Evolutionary conservation across 92 coral and sea anemone genomes (phyloP).

Genomic region (Umimayanthus kanabou): DNA sequence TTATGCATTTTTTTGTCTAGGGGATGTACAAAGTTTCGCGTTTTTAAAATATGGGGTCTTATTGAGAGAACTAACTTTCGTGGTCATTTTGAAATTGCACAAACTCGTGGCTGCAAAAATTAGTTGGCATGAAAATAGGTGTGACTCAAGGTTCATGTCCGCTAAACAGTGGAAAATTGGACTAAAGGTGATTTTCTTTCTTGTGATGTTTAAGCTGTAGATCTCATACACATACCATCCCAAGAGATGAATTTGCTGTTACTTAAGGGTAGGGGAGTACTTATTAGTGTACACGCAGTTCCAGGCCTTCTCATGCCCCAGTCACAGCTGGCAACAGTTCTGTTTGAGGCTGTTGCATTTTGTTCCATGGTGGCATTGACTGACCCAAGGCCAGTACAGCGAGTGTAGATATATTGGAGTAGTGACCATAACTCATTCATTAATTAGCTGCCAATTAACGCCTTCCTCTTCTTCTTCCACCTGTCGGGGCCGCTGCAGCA

Average conservation of each 20-base stretch:
- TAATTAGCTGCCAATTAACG: neutral
- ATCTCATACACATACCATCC: too few species aligned
- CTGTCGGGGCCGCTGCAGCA: slow-evolving; percentile 19
- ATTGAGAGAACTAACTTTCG: neutral
- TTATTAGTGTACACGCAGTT: neutral
- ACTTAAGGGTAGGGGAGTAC: neutral
- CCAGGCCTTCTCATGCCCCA: neutral
- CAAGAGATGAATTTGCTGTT: neutral
- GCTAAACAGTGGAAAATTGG: neutral
- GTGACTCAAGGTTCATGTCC: neutral
- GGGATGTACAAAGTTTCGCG: neutral
- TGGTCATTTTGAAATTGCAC: neutral
- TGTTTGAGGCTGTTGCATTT: neutral
- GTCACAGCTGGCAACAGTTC: slow-evolving; percentile 1
- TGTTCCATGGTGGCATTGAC: neutral
- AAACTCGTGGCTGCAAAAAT: neutral
- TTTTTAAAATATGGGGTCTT: neutral
- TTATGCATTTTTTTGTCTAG: neutral
- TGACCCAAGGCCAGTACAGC: slow-evolving; percentile 13
- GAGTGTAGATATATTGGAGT: slow-evolving; percentile 16
- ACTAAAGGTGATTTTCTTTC: neutral
- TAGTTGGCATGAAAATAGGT: neutral
- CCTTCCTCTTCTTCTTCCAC: slow-evolving; percentile 40
- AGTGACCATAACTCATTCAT: neutral
- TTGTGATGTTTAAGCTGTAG: neutral